Percentiles rank a stretch among this genome's conserved stretches.
phyloP scores from a whole-genome alignment of 2,113 vertebrate genomes.

The Pluvianellus socialis region DNA sequence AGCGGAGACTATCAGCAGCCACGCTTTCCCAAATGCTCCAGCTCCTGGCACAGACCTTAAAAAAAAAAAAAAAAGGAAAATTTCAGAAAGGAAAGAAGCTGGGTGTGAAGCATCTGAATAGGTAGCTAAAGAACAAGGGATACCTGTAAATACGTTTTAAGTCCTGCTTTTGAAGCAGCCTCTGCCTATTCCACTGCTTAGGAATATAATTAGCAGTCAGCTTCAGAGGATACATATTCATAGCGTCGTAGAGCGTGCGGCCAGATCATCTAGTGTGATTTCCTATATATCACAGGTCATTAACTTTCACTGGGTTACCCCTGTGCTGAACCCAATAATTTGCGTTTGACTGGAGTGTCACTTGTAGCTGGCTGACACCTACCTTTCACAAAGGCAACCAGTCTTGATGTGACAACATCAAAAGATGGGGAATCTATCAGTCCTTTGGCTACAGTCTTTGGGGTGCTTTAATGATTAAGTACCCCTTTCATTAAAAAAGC shows the following conservation, averaged over 20 bases:
- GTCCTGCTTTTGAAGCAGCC: background rate
- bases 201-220: constrained; percentile 26
- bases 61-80: background rate
- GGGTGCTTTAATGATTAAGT: background rate
- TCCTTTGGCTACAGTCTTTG: background rate
- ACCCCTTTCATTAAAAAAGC: background rate
- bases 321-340: constrained; percentile 48
- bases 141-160: background rate
- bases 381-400: background rate
- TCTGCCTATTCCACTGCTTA: background rate
- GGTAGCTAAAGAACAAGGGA: background rate
- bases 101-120: background rate
- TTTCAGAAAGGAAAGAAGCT: background rate
- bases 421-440: background rate
- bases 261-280: constrained; percentile 58
- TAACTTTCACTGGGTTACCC: constrained; percentile 63
- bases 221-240: constrained; percentile 50
- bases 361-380: background rate
- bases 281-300: constrained; percentile 59
- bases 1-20: background rate
- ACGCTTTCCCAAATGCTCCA: background rate
- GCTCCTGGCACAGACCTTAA: background rate
- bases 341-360: background rate
- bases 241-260: constrained; percentile 39
- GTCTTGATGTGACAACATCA: background rate